Evolutionary conservation across 23 tunicate genomes (phyloP), one percentile per base, ranked within the genome.

Genomic region (Pegea sp.): DNA sequence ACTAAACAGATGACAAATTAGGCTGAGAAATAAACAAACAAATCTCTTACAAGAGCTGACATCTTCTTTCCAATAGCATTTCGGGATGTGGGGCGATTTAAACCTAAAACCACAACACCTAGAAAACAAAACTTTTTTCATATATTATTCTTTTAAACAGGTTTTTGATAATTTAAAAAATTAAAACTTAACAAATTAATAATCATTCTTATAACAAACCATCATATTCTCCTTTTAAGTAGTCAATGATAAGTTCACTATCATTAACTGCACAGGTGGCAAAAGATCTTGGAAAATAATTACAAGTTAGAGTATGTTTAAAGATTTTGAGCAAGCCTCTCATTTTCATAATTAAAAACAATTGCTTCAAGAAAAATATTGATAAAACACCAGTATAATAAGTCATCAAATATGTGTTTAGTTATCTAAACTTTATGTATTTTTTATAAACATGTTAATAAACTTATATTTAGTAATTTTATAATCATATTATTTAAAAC

Each of bases 81-180:
- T 72, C 50, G 78, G 2, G 98, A 70, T 33, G 56, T 44, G 1
- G 90, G 90, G 52, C 99, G 58, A 54, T 91, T 91, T 48, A 91
- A 49, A 23, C 93, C 99, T 38, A 84, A 24, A 7, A 91, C 86
- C 3, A 63, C 81, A 25, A 91, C 64, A 11, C 98, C 84, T 72
- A 54, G 6, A 70, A 34, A 21, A 32, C 25, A 43, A 16, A 55
- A 7, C 5, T 42, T 25, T 26, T 26, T 38, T 8, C 13, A 8
- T 38, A 8, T 8, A 8, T 8, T 8, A 38, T 38, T 38, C 13
- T 8, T 38, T 38, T 8, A 38, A 11, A 11, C 16, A 8, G 16
- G 16, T 38, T 8, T 8, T 16, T 8, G 13, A 38, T 38, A 11
- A 8, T 16, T 11, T 38, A 38, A 8, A 38, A 38, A 16, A 38